Evolutionary conservation across 2,797 vertebrate species (phyloP), one percentile per base, ranked within the genome.

Genomic region (Oceanodroma leucorhoa): DNA sequence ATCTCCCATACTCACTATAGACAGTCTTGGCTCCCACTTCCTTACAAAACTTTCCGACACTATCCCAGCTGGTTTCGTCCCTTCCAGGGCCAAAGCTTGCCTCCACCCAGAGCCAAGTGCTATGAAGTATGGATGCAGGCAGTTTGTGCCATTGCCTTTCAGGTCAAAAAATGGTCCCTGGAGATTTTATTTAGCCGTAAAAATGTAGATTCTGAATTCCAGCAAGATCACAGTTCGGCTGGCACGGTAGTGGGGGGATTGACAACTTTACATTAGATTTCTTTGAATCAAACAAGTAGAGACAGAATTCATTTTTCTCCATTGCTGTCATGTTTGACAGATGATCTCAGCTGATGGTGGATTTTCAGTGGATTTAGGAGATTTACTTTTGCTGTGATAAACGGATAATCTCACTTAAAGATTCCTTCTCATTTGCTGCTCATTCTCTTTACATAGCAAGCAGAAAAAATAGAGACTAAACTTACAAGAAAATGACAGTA

Each of bases 351-450:
- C 17, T 51, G 55, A 80, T 10, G 30, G 14, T 53, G 24, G 26
- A 83, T 94, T 93, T 95, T 80, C 64, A 54, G 51, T 79, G 84
- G n/a, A 71, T 94, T 94, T 90, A 90, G 71, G 27, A 93, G 64
- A 88, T 79, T 89, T 79, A 38, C 8, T 79, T 95, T 76, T 85
- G 15, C 53, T 89, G 26, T 65, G 70, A 66, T 85, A 90, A 83
- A 83, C 14, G 7, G 22, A 90, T 76, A 76, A 88, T 51, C 62
- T 83, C 51, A 76, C 45, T 83, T 92, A 78, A 86, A 72, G 14
- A 40, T n/a, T 26, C 10, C 14, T 9, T 48, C 20, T 3, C 18
- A 24, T 87, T 60, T 2, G 1, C 27, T 89, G 21, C 14, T 82
- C 36, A 32, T 72, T 94, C 36, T 80, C 18, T 90, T 89, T 58